Conservation (phyloP, 2,113 vertebrate genomes). For the human region DNA sequence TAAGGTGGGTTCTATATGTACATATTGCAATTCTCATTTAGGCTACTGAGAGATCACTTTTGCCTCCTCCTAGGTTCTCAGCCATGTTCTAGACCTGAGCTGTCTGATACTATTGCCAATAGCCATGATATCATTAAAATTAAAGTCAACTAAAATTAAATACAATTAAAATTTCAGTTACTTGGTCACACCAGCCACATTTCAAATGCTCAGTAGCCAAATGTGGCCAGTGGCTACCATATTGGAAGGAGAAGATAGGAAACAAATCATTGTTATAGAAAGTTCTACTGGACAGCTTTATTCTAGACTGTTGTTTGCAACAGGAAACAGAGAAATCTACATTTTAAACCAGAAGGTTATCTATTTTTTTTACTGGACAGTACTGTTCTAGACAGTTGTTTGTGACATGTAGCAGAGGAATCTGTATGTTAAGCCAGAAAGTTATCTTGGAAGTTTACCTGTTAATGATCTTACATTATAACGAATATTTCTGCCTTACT, state of each 20-base stretch:
- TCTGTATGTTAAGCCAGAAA: neutral
- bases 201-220: neutral
- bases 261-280: neutral
- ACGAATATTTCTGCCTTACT: neutral
- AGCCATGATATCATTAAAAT: neutral
- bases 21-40: neutral
- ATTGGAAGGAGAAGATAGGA: neutral
- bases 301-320: neutral
- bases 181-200: neutral
- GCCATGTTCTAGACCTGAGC: neutral
- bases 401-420: neutral
- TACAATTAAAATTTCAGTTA: neutral
- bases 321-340: neutral
- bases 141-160: neutral
- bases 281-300: accelerated
- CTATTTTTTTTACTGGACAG: too few species aligned
- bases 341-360: neutral
- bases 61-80: neutral
- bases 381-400: neutral
- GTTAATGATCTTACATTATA: neutral
- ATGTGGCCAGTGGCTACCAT: neutral
- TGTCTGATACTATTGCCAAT: neutral
- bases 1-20: neutral
- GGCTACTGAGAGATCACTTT: neutral
- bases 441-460: neutral